Percentiles rank a stretch among this genome's conserved stretches.
phyloP scores from a whole-genome alignment of 1,140 invertebrate genomes.

The Bombus pascuorum region DNA sequence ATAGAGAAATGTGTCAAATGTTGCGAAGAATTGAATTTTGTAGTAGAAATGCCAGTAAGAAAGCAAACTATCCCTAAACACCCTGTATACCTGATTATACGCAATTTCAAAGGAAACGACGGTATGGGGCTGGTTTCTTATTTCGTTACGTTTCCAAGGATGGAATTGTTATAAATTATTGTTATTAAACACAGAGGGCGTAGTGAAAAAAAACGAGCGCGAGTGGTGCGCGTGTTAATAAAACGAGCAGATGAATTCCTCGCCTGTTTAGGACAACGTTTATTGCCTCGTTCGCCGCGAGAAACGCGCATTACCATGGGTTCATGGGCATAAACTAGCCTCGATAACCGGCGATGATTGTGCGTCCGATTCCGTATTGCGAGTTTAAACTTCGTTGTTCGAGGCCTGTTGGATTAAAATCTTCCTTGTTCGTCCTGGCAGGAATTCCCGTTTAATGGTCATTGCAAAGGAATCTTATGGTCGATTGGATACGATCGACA shows the following conservation, averaged over 20 bases:
- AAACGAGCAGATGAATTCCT: conserved; percentile 25
- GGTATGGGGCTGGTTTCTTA: no score
- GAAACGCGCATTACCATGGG: background rate
- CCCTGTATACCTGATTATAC: no score
- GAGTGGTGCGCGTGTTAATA: conserved; percentile 22
- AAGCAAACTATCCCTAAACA: no score
- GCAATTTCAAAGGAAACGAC: no score
- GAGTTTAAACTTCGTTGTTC: background rate
- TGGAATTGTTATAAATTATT: conserved; percentile 38
- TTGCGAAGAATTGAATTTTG: no score
- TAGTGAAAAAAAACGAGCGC: background rate
- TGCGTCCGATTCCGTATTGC: background rate
- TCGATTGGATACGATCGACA: background rate
- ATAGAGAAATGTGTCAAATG: no score
- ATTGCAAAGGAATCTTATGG: background rate
- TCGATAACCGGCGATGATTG: background rate
- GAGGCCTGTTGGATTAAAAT: background rate
- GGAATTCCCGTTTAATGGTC: background rate
- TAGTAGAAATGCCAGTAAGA: no score
- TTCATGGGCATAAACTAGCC: background rate
- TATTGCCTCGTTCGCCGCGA: conserved; percentile 5
- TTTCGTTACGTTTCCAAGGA: background rate
- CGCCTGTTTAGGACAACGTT: conserved; percentile 20
- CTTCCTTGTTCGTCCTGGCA: background rate
- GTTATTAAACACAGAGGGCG: conserved; percentile 26